Base-by-base conservation (phyloP, 2,797 vertebrate genomes). In the Acipenser transmontanus region DNA sequence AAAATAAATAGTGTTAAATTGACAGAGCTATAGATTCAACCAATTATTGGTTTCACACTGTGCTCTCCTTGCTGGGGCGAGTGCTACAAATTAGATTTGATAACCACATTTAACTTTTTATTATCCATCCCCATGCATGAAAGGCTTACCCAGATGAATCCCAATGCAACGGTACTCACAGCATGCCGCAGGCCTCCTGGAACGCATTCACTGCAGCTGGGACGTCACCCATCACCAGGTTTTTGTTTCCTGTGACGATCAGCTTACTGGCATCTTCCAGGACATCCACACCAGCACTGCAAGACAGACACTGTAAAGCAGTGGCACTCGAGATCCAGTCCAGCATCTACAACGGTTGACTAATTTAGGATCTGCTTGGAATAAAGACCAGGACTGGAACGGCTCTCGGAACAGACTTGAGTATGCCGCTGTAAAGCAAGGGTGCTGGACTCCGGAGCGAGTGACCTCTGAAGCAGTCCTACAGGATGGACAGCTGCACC, bases 151-250 rank as follows among this genome's bases (percentile, higher is more conserved):
- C 13, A 47, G 13, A 9, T 11, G 7, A 34, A 4, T 20, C 8
- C 0, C 59, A 34, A 34, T 34, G 34, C 34, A 34, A 56, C 0
- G 12, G 7, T 80, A 96, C 97, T 98, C 77, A 99, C 97, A 99
- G 76, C 84, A 98, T 89, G 70, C 92, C 85, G 0, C 96, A 96
- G 68, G 97, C 95, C 70, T 98, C 95, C 80, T 99, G 97, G 74
- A 99, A 97, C 0, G 93, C 95, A 68, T 82, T 84, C 70, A 99
- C 96, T 62, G 96, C 96, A 61, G 94, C 90, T 6, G 93, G 92
- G 69, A 98, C 84, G 77, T 98, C 93, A 49, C 94, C 94, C 96
- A 99, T 96, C 62, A 99, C 96, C 50, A 99, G 82, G 77, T 98
- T 91, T 72, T 93, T 87, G 74, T 97, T 96, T 63, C 97, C 97